Base-by-base conservation (phyloP, 2,888 invertebrate genomes). In the Petrolisthes manimaculis region DNA sequence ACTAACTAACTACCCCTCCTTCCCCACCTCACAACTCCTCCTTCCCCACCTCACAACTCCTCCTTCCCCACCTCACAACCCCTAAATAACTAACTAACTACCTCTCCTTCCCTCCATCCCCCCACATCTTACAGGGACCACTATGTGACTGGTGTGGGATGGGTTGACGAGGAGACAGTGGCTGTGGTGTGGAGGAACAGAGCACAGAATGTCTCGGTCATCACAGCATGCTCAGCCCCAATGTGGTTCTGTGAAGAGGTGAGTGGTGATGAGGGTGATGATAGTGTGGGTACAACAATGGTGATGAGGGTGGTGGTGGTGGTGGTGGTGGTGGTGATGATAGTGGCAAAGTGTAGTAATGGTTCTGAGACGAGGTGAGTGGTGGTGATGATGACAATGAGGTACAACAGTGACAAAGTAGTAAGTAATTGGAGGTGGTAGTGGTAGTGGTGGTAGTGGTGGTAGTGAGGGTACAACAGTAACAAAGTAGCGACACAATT, bases 171-270 rank as follows among this genome's bases (percentile, higher is more conserved):
- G 89, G 96, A 96, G 0, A 96, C 97, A 93, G 95, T 98, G 85
- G 96, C 96, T 90, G 96, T 98, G 56, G 96, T 97, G 18, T 99
- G 98, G 98, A 94, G 98, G 92, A 98, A 98, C 92, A 95, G 99
- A 86, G 95, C 96, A 0, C 99, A 99, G 94, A 98, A 98, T 93
- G 94, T 97, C 88, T 97, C 98, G 9, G 95, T 98, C 88, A 95
- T 98, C 83, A 96, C 97, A 0, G 95, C 98, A 79, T 99, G 99
- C 94, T 96, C 96, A 92, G 96, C 96, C 91, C 96, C 96, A 14
- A 95, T 96, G 93, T 98, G 97, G 95, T 95, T 95, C 92, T 99
- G 99, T 93, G 95, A 96, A 93, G 96, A 96, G 95, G 97, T 96
- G 93, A 93, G 94, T 92, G 53, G 5, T 56, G 24, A n/a, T 9